These are phyloP conservation scores for Mastomys coucha DNA, from an alignment of 2,113 vertebrate species.

Conservation along the genomic window DNA sequence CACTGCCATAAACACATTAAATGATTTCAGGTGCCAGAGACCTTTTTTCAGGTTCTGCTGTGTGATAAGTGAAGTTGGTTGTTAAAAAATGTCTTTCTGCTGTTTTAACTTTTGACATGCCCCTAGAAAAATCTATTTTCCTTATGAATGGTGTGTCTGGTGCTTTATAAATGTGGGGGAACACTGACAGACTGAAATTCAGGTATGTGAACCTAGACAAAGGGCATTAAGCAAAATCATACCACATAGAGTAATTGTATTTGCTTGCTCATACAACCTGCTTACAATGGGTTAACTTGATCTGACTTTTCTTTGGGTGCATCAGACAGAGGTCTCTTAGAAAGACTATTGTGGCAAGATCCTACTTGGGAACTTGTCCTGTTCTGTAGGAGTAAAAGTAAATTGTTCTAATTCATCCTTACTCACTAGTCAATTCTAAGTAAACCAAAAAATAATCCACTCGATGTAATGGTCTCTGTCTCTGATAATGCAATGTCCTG, in stretches of 20 bases:
- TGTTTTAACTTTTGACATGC: constrained; percentile 82
- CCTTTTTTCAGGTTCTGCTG: constrained; percentile 69
- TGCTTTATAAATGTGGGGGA: constrained; percentile 64
- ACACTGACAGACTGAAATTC: constrained; percentile 23
- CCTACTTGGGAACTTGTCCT: neutral
- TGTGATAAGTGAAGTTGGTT: constrained; percentile 80
- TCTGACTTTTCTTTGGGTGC: neutral
- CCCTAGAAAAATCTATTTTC: constrained; percentile 76
- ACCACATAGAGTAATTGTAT: neutral
- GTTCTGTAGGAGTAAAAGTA: neutral
- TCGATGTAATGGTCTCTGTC: neutral
- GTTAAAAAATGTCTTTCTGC: constrained; percentile 79
- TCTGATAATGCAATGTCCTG: neutral
- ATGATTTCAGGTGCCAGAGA: constrained; percentile 82
- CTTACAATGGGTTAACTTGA: neutral
- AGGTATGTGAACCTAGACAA: constrained; percentile 47
- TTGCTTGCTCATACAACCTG: neutral
- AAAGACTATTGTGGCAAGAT: neutral
- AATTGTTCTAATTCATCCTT: neutral
- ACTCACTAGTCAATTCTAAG: neutral
- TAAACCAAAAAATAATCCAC: neutral
- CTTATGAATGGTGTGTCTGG: neutral
- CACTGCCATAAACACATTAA: constrained; percentile 84
- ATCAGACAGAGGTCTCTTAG: neutral
- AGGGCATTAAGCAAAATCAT: constrained; percentile 41